Percentiles rank a stretch among this genome's conserved stretches.
phyloP scores from a whole-genome alignment of 2,113 vertebrate species.

The Forbesichthys papilliferus region DNA sequence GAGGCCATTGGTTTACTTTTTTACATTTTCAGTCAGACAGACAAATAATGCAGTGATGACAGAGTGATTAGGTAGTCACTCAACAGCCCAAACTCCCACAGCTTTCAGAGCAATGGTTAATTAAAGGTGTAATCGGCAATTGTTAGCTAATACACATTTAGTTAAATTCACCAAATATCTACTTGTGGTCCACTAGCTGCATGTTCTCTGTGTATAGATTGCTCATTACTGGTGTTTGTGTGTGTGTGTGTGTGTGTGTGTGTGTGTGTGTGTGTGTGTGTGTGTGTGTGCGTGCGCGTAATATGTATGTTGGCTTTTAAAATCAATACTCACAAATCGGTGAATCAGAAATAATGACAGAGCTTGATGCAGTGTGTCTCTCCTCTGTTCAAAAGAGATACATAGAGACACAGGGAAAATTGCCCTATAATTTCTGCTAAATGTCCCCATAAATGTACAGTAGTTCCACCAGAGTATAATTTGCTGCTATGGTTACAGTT shows the following conservation, averaged over 20 bases:
- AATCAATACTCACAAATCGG: background rate
- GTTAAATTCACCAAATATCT: no score
- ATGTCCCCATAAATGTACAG: background rate
- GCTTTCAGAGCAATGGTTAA: background rate
- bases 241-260: constrained; percentile 15
- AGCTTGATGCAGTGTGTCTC: constrained; percentile 24
- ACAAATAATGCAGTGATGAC: constrained; percentile 47
- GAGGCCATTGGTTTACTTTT: constrained; percentile 41
- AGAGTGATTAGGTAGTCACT: constrained; percentile 2
- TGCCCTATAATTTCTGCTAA: no score
- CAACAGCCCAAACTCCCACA: constrained; percentile 19
- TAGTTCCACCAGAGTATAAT: background rate
- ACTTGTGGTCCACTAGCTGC: background rate
- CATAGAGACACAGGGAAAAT: background rate
- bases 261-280: constrained; percentile 10
- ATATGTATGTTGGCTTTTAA: no score
- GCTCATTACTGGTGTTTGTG: background rate
- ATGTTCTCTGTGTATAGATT: no score
- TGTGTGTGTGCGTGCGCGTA: constrained; percentile 4
- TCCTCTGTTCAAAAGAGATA: background rate
- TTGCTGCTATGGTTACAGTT: background rate
- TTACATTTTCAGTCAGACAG: constrained; percentile 39
- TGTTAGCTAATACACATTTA: no score
- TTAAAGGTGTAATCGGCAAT: background rate
- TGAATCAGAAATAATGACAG: constrained; percentile 4